Evolutionary conservation across 2,113 vertebrate genomes (phyloP), one percentile per base, ranked within the genome.

Genomic region (Misgurnus anguillicaudatus): DNA sequence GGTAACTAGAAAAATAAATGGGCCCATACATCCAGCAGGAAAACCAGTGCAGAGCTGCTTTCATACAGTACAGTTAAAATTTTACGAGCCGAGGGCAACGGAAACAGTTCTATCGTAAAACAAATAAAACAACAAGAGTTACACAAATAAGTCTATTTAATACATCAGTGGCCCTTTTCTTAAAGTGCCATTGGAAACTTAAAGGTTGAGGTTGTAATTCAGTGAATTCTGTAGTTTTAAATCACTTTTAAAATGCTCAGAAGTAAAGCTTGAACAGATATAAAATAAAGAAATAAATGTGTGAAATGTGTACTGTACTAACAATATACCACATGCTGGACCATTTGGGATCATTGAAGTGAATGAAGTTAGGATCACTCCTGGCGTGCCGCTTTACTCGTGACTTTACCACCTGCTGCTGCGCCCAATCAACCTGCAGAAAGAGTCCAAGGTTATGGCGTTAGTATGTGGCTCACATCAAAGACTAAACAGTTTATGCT

Each of bases 251-350:
- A 48, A 36, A 38, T 6, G 16, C 8, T 71, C 24, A 71, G 36
- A 61, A 63, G 19, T 42, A 57, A 80, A 47, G 17, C 17, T 19
- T 38, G 3, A 1, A 0, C 16, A 69, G 42, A 53, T 60, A 41
- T 51, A 6, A 19, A 51, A 9, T 67, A 41, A 0, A 53, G 24
- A 31, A 31, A 31, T 31, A 31, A 21, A 36, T 77, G 13, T 78
- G 38, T 51, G 24, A 47, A 77, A 47, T 47, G 62, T 77, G 17
- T 77, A 95, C 95, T 77, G 21, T 77, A 95, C 95, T 92, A 86
- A 98, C 96, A 90, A 97, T 92, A 86, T 97, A 98, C 96, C 96
- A 98, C 96, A 97, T 97, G 91, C 93, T 95, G 71, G 95, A 94
- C 96, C 96, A 98, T 82, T 95, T 94, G 0, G 95, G 94, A 86